A percentile compares a stretch with the other conserved stretches of the same genome.
Evolutionary conservation across 2,888 invertebrate species (phyloP).

Genomic region (Thymelicus sylvestris): DNA sequence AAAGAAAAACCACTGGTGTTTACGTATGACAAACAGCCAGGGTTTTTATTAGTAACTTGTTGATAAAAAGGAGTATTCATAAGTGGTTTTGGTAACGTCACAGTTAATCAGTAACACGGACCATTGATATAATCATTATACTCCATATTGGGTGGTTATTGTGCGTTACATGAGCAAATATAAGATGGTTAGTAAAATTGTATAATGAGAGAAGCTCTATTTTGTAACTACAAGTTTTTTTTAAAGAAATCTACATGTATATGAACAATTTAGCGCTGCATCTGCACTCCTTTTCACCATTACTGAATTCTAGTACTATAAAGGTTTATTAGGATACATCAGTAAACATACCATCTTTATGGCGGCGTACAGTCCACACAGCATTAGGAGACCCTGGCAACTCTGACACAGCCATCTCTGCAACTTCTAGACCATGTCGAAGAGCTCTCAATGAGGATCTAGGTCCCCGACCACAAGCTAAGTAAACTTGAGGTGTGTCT

Average conservation of each 20-base stretch:
- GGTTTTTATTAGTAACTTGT: conserved; percentile 84
- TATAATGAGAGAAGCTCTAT: not conserved
- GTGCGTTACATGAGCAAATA: not conserved
- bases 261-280: not conserved
- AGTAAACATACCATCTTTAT: conserved; percentile 94
- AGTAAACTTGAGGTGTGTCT: conserved; percentile 99
- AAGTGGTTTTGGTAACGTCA: conserved; percentile 80
- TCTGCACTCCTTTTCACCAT: conserved; percentile 35
- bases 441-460: conserved; percentile 96
- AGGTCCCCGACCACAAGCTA: conserved; percentile 97
- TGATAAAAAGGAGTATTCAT: conserved; percentile 81
- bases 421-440: conserved; percentile 98
- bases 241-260: not conserved
- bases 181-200: not conserved
- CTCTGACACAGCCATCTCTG: conserved; percentile 99
- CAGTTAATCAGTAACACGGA: conserved; percentile 82
- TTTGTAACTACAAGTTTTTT: not conserved
- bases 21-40: conserved; percentile 89
- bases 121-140: conserved; percentile 80
- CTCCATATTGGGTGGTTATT: conserved; percentile 50
- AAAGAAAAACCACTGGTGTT: conserved; percentile 96
- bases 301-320: not conserved
- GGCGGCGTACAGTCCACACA: conserved; percentile 99
- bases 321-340: not conserved
- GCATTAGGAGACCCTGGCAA: conserved; percentile 99